Conservation (phyloP, 1,140 invertebrate genomes). For the Melanaphis sacchari region DNA sequence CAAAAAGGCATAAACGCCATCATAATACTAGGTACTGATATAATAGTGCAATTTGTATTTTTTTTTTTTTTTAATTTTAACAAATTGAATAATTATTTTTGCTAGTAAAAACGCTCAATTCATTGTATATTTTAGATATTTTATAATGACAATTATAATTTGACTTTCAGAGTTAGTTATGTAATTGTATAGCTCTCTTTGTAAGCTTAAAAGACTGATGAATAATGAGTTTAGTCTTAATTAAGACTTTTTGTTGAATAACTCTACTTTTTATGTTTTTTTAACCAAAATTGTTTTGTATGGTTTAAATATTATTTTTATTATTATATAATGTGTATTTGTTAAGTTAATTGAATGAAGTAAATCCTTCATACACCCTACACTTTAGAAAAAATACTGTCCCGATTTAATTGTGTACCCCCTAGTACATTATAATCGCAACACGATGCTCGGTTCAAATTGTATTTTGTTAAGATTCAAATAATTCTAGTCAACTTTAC, state of each 20-base stretch:
- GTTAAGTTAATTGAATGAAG: slow-evolving; percentile 13
- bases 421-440: slow-evolving; percentile 27
- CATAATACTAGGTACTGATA: slow-evolving; percentile 34
- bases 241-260: slow-evolving; percentile 42
- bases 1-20: slow-evolving; percentile 49
- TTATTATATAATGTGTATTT: slow-evolving; percentile 40
- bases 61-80: slow-evolving; percentile 48
- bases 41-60: slow-evolving; percentile 54
- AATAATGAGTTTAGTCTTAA: slow-evolving; percentile 50
- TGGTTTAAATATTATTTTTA: slow-evolving; percentile 46
- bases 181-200: slow-evolving; percentile 48
- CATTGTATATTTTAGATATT: slow-evolving; percentile 40
- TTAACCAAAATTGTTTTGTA: slow-evolving; percentile 32
- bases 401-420: slow-evolving; percentile 37
- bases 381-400: neutral
- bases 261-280: slow-evolving; percentile 31
- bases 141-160: slow-evolving; percentile 8
- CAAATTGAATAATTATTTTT: slow-evolving; percentile 26
- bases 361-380: neutral
- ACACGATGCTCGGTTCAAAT: slow-evolving; percentile 38
- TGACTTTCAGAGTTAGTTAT: slow-evolving; percentile 45
- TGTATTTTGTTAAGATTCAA: slow-evolving; percentile 51
- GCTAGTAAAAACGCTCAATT: slow-evolving; percentile 50
- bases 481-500: slow-evolving; percentile 51
- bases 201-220: slow-evolving; percentile 54